Evolutionary conservation across 2,797 vertebrate species (phyloP).

Genomic region (Malacoctenus gilli): DNA sequence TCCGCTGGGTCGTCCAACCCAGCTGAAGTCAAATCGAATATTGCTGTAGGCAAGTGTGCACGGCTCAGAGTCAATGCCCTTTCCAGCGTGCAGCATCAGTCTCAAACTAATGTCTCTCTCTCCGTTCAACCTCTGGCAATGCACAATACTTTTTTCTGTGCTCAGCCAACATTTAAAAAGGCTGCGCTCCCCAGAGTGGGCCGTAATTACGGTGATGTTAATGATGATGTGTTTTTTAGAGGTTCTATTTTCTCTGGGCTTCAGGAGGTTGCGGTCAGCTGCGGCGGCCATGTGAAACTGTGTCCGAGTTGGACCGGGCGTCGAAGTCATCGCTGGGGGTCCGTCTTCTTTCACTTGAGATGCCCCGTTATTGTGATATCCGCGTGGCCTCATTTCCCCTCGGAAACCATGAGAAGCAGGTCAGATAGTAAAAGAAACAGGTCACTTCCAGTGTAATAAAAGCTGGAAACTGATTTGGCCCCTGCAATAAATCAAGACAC

Average conservation of each 20-base stretch:
- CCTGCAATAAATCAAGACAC: constrained; percentile 2
- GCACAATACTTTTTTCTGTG: background rate
- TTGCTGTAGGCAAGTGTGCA: constrained; percentile 7
- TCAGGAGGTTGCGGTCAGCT: background rate
- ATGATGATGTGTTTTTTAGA: background rate
- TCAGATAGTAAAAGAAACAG: background rate
- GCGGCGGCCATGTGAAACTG: background rate
- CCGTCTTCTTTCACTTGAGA: background rate
- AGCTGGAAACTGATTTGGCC: background rate
- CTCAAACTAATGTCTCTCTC: background rate
- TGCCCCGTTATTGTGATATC: background rate
- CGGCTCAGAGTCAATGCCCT: constrained; percentile 8
- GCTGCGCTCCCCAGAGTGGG: background rate
- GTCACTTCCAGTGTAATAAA: background rate
- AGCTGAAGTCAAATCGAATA: background rate
- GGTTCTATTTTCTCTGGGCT: background rate
- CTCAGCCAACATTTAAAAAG: constrained; percentile 1
- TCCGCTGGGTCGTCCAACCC: background rate
- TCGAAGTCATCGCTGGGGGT: background rate
- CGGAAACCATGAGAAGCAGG: background rate
- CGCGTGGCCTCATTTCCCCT: background rate
- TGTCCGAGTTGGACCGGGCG: background rate
- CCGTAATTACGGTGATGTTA: background rate
- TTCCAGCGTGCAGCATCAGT: background rate
- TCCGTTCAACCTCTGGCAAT: background rate